Base-by-base conservation (phyloP, 2,797 vertebrate species). In the Catostomus latipinnis region DNA sequence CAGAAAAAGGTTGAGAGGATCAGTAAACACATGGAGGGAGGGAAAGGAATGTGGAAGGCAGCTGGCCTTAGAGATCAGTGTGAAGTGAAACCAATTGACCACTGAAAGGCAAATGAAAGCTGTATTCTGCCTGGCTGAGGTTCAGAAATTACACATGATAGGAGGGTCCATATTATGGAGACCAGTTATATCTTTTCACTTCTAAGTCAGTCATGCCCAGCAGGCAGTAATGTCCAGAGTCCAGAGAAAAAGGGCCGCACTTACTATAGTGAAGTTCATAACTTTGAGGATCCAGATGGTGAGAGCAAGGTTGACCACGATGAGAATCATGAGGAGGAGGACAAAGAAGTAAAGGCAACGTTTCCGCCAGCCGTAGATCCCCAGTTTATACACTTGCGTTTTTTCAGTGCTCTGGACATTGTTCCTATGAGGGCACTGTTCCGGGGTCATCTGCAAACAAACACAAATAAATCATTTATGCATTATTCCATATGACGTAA, bases 211-310 rank as follows among this genome's bases (percentile, higher is more conserved):
- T 71, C 6, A 68, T 79, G 8, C 13, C 57, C 60, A 12, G 45
- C 50, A 43, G 69, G 48, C 57, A 48, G 60, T 63, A 63, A 54
- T 46, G 50, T 22, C 22, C 22, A 22, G 71, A 71, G 61, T 67
- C 63, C 16, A 57, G 10, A 49, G 43, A 48, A 57, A 60, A 65
- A 63, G 22, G 12, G 34, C 34, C 7, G 8, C 34, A 98, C 98
- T 98, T 96, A 99, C 98, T 87, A 97, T 98, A 90, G 97, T 98
- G 95, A 99, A 99, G 95, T 98, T 98, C 98, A 99, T 99, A 94
- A 99, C 97, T 91, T 99, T 99, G 89, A 99, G 97, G 92, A 99
- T 99, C 98, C 98, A 99, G 95, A 99, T 98, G 90, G 98, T 99
- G 90, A 99, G 94, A 46, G 97, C 97, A 91, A 99, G 93, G 94